These are phyloP conservation scores for Drosophila nr. fundita DNA, from an alignment of 2,888 invertebrate genomes.

Conservation along the genomic window DNA sequence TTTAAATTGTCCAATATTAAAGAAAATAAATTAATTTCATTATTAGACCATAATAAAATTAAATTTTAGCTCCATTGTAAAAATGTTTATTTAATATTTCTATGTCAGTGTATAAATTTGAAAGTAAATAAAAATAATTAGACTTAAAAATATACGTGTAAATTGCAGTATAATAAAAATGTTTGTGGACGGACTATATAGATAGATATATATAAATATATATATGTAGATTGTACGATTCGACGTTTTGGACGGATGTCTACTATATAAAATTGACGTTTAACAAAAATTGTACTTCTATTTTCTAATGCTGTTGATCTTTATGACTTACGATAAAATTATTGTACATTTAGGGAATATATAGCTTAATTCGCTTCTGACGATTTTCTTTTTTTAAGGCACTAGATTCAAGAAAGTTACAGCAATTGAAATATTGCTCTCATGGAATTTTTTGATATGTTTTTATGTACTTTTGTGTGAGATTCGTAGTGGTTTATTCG, in stretches of 20 bases:
- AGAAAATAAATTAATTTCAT: background rate
- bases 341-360: constrained; percentile 37
- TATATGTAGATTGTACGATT: constrained; percentile 26
- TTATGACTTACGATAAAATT: constrained; percentile 41
- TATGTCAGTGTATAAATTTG: constrained; percentile 32
- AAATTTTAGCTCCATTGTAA: constrained; percentile 26
- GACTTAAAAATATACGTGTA: constrained; percentile 34
- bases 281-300: constrained; percentile 26
- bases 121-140: constrained; percentile 33
- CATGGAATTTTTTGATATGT: constrained; percentile 33
- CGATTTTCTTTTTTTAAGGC: constrained; percentile 39
- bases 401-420: constrained; percentile 23
- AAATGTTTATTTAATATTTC: constrained; percentile 41
- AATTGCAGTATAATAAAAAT: constrained; percentile 24
- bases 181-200: constrained; percentile 38
- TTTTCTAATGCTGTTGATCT: constrained; percentile 31
- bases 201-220: constrained; percentile 1
- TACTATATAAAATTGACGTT: constrained; percentile 5
- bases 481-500: constrained; percentile 42
- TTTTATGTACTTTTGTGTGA: constrained; percentile 30
- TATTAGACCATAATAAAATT: background rate
- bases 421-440: constrained; percentile 4
- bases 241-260: constrained; percentile 25
- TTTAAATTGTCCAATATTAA: background rate
- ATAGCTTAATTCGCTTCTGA: constrained; percentile 28